These are phyloP conservation scores for Lutjanus argentimaculatus DNA, from an alignment of 2,797 vertebrate species.

Conservation along the genomic window DNA sequence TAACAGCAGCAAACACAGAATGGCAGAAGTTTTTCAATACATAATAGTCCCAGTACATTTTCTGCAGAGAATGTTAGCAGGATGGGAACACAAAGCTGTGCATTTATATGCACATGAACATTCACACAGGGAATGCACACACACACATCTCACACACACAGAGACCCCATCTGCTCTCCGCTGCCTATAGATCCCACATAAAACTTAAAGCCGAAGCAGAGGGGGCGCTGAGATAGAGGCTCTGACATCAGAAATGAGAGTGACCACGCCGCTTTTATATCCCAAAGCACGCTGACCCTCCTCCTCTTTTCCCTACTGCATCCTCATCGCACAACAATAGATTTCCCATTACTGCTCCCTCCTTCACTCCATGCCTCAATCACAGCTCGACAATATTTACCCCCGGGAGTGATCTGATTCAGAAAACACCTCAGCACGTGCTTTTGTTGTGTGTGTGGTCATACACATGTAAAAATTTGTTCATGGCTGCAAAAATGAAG, in stretches of 20 bases:
- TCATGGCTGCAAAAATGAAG: conserved; percentile 28
- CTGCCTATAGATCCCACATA: conserved; percentile 36
- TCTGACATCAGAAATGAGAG: conserved; percentile 69
- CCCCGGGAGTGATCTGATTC: conserved; percentile 58
- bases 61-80: background rate
- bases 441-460: conserved; percentile 3
- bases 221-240: conserved; percentile 29
- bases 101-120: conserved; percentile 29
- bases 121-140: background rate
- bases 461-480: conserved; percentile 11
- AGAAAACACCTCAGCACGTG: conserved; percentile 11
- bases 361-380: conserved; percentile 52
- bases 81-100: background rate
- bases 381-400: conserved; percentile 66
- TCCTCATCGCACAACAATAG: conserved; percentile 73
- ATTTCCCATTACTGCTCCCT: conserved; percentile 75
- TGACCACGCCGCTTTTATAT: conserved; percentile 69
- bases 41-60: background rate
- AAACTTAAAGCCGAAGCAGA: conserved; percentile 55
- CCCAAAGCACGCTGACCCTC: conserved; percentile 48
- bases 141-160: conserved; percentile 5
- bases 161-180: conserved; percentile 26
- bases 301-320: conserved; percentile 44
- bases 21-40: background rate
- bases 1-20: background rate